These are phyloP conservation scores for Campaea margaritaria DNA, from an alignment of 2,888 invertebrate genomes.

Conservation along the genomic window DNA sequence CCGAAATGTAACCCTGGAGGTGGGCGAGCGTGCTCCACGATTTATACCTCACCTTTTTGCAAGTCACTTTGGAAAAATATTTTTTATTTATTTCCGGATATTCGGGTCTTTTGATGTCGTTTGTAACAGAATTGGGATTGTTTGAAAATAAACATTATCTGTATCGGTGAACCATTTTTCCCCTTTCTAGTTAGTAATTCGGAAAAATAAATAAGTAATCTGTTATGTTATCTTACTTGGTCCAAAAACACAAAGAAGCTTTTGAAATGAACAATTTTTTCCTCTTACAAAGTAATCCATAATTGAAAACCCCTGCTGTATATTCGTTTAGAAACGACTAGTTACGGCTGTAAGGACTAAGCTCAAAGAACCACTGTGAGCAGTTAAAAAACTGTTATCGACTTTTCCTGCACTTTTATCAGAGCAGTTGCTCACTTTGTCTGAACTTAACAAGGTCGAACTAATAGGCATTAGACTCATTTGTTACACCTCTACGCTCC, in stretches of 20 bases:
- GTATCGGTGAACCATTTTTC: constrained; percentile 45
- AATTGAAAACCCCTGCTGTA: constrained; percentile 28
- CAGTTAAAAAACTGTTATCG: constrained; percentile 46
- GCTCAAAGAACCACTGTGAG: constrained; percentile 36
- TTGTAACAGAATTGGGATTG: constrained; percentile 70
- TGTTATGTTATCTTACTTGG: constrained; percentile 25
- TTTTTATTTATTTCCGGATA: constrained; percentile 80
- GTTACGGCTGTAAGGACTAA: constrained; percentile 24
- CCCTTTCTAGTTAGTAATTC: constrained; percentile 54
- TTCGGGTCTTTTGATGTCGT: constrained; percentile 79
- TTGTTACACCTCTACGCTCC: constrained; percentile 77
- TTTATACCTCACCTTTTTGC: constrained; percentile 76
- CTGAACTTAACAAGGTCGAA: constrained; percentile 79
- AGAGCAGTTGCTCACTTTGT: constrained; percentile 70
- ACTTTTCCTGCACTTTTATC: constrained; percentile 66
- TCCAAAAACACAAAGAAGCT: constrained; percentile 22
- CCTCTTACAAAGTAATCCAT: constrained; percentile 25
- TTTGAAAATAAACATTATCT: constrained; percentile 65
- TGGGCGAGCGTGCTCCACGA: constrained; percentile 70
- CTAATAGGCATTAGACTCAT: constrained; percentile 79
- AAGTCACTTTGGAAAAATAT: constrained; percentile 73
- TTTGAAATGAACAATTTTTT: constrained; percentile 22
- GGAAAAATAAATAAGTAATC: constrained; percentile 30
- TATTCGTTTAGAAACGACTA: constrained; percentile 24
- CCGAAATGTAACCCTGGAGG: constrained; percentile 71